phyloP scores from a whole-genome alignment of 2,797 vertebrate genomes.

The Delichon dasypus region DNA sequence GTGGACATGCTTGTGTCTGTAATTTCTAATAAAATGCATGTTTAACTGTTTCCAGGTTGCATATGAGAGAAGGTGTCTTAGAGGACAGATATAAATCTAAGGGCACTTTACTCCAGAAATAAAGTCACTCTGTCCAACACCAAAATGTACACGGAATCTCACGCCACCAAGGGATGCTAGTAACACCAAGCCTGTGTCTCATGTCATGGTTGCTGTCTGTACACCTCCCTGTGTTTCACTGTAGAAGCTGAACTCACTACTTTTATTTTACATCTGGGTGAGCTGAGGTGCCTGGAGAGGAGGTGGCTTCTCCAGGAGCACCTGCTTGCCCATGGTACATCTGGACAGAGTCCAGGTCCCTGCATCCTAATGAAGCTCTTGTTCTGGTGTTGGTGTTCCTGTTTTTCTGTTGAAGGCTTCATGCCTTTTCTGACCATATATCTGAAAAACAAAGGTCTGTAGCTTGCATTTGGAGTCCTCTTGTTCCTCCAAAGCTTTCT shows the following conservation, averaged over 20 bases:
- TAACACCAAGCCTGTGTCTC: background rate
- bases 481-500: background rate
- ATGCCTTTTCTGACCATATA: background rate
- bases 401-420: background rate
- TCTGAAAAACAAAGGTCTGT: background rate
- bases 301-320: background rate
- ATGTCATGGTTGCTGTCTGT: background rate
- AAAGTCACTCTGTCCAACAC: background rate
- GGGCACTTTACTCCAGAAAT: background rate
- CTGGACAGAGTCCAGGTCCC: background rate
- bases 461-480: background rate
- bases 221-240: rapidly evolving
- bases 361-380: background rate
- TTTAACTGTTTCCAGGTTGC: background rate
- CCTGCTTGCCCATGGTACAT: background rate
- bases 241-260: background rate
- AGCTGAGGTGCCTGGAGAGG: background rate
- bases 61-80: background rate
- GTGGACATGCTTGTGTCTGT: background rate
- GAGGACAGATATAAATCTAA: background rate
- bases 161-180: background rate
- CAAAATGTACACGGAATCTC: background rate
- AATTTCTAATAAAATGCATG: background rate
- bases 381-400: background rate
- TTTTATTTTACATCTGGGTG: background rate